Base-by-base conservation (phyloP, 2,888 invertebrate species). In the Athalia rosae region DNA sequence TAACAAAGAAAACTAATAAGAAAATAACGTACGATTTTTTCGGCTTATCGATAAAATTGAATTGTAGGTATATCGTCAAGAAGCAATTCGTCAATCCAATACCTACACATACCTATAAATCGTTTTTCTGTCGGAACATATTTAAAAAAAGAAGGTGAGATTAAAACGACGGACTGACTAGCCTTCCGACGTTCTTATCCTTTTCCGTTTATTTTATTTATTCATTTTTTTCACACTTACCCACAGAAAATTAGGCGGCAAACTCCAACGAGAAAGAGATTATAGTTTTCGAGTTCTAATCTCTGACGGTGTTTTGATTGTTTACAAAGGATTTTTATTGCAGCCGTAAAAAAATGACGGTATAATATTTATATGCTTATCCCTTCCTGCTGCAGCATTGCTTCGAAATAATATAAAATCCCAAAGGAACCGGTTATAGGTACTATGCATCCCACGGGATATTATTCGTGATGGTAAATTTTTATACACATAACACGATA, bases 271-370 rank as follows among this genome's bases (percentile, higher is more conserved):
- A 67, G 77, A 77, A 79, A 41, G 28, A 79, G 63, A 77, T 79
- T 74, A 63, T 50, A 11, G 45, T 7, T 7, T n/a, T 76, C 73
- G 47, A 77, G 73, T 77, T 77, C 76, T 77, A 79, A 79, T 78
- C 79, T 77, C 58, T 53, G 71, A 77, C 59, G 47, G 50, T 13
- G 63, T 56, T 56, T 73, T 77, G 41, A 74, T 74, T 74, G 50
- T 74, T 74, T 74, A 74, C 74, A 74, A 3, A 74, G 74, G 74
- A 15, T 74, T 61, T 63, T 66, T 9, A 13, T 62, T 74, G 45
- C 62, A 56, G 45, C 71, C 58, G 58, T 71, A 43, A 71, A 71
- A 67, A 71, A 13, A 58, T 43, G n/a, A 41, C 50, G 48, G 28
- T 28, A 28, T 28, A 28, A 28, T 28, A 2, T 28, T 28, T 28